Conservation (phyloP, 2,113 vertebrate genomes). For the Miniopterus natalensis region DNA sequence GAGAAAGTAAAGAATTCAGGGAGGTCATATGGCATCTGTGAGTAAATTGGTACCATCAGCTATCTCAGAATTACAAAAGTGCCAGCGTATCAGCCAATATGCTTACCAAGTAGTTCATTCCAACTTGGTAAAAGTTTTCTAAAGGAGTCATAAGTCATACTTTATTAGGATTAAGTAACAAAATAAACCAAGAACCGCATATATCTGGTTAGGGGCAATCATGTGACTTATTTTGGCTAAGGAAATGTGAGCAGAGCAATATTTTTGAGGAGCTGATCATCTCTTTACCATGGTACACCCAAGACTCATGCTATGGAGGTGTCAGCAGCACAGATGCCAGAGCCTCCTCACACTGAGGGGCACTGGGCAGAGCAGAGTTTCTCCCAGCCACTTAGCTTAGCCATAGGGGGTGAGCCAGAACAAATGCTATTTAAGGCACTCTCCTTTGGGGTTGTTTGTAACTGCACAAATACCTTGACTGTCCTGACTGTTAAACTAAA, state of each 20-base stretch:
- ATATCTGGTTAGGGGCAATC: not conserved
- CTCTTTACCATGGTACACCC: too few relatives aligned
- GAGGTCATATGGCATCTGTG: not conserved
- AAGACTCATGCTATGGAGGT: not conserved
- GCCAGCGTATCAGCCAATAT: not conserved
- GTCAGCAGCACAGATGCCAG: too few relatives aligned
- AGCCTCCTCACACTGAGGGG: rapidly evolving
- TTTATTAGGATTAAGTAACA: not conserved
- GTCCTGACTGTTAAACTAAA: not conserved
- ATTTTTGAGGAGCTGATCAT: not conserved
- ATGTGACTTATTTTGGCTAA: too few relatives aligned
- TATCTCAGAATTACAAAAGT: not conserved
- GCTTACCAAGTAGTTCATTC: not conserved
- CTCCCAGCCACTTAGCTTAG: not conserved
- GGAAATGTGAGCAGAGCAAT: not conserved
- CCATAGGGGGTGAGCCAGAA: not conserved
- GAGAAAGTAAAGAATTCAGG: not conserved
- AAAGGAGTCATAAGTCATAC: not conserved
- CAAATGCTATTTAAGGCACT: not conserved
- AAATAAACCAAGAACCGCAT: not conserved
- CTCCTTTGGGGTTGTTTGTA: not conserved
- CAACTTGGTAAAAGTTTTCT: not conserved
- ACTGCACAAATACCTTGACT: not conserved
- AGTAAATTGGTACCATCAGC: too few relatives aligned
- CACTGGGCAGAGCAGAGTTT: not conserved